phyloP scores from a whole-genome alignment of 1,140 invertebrate species.

The Sycobia sp. region DNA sequence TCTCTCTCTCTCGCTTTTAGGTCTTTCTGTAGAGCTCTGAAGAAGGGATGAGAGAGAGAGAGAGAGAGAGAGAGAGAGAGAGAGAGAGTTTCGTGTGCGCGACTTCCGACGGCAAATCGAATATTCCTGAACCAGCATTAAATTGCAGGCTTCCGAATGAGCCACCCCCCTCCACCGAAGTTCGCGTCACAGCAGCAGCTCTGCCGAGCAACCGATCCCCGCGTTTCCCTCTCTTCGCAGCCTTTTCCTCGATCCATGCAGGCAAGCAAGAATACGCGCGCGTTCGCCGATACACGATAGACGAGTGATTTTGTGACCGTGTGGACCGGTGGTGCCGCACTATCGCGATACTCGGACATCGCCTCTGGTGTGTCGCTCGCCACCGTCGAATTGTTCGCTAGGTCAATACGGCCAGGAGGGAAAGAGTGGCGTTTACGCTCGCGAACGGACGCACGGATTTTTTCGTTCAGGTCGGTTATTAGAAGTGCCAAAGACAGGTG shows the following conservation, averaged over 20 bases:
- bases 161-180: constrained; percentile 8
- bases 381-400: too few relatives aligned
- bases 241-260: constrained; percentile 17
- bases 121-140: constrained; percentile 46
- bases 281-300: too few relatives aligned
- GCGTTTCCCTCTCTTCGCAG: background rate
- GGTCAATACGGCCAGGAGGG: too few relatives aligned
- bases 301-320: too few relatives aligned
- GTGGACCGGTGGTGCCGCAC: too few relatives aligned
- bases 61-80: background rate
- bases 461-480: too few relatives aligned
- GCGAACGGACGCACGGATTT: too few relatives aligned
- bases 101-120: constrained; percentile 25
- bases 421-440: too few relatives aligned
- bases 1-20: background rate
- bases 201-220: background rate
- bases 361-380: too few relatives aligned
- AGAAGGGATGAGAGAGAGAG: background rate
- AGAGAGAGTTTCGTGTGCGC: background rate
- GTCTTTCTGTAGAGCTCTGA: constrained; percentile 2
- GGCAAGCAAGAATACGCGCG: too few relatives aligned
- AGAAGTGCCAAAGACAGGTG: too few relatives aligned
- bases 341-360: too few relatives aligned
- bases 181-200: background rate
- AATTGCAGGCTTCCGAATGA: constrained; percentile 41